phyloP scores from a whole-genome alignment of 2,113 vertebrate species.

The Paralichthys olivaceus region DNA sequence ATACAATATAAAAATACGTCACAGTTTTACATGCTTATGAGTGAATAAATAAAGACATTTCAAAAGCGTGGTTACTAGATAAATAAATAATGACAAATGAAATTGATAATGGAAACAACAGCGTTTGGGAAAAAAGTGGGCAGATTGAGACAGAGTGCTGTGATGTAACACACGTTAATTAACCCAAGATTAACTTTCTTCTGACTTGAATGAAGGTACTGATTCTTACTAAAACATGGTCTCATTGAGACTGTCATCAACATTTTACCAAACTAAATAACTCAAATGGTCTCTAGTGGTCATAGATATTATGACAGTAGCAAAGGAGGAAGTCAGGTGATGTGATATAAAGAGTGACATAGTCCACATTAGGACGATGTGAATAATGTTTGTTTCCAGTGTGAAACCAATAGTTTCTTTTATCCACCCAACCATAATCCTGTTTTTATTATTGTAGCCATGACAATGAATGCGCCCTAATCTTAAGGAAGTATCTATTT shows the following conservation, averaged over 20 bases:
- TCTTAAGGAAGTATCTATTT: neutral
- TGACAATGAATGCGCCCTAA: neutral
- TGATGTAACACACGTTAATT: too few relatives aligned
- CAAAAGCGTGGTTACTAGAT: neutral
- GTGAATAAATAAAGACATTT: too few relatives aligned
- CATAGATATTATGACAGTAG: neutral
- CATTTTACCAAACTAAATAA: too few relatives aligned
- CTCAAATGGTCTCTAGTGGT: neutral
- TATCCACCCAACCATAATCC: neutral
- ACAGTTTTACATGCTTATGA: too few relatives aligned
- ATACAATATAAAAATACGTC: too few relatives aligned
- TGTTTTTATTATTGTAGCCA: neutral
- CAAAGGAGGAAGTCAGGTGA: neutral
- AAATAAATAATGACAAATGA: neutral
- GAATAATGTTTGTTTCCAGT: neutral
- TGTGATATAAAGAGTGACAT: neutral
- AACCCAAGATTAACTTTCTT: neutral
- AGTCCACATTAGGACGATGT: neutral
- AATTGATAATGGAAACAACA: neutral
- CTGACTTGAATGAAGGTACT: neutral
- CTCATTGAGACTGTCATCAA: too few relatives aligned
- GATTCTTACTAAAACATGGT: too few relatives aligned
- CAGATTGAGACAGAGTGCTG: neutral
- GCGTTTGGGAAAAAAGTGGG: neutral
- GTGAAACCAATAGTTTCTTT: neutral